phyloP scores from a whole-genome alignment of 1,140 invertebrate species.

The Lordiphosa mommai region DNA sequence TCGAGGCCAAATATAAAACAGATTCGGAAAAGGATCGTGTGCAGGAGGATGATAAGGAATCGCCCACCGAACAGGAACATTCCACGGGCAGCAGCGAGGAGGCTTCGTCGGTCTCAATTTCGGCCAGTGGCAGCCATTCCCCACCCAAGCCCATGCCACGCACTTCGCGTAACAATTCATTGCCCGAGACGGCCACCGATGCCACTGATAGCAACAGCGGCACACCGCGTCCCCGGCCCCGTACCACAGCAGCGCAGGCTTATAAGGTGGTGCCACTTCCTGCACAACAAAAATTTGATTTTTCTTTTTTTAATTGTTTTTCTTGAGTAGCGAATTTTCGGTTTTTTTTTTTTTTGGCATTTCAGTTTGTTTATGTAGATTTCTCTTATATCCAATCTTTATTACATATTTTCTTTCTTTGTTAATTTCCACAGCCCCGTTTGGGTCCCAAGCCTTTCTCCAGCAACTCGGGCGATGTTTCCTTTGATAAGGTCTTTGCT shows the following conservation, averaged over 20 bases:
- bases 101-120: conserved; percentile 46
- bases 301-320: conserved; percentile 3
- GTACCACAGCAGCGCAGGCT: conserved; percentile 83
- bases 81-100: conserved; percentile 73
- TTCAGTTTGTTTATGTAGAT: background rate
- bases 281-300: background rate
- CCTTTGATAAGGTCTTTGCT: conserved; percentile 89
- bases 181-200: conserved; percentile 81
- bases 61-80: conserved; percentile 64
- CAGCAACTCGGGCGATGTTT: conserved; percentile 86
- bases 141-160: conserved; percentile 89
- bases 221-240: conserved; percentile 85
- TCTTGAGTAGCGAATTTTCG: conserved; percentile 6
- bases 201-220: conserved; percentile 40
- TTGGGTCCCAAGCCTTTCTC: conserved; percentile 91
- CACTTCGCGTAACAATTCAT: conserved; percentile 83
- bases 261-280: conserved; percentile 75
- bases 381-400: background rate
- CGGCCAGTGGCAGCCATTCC: conserved; percentile 59
- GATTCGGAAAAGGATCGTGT: conserved; percentile 69
- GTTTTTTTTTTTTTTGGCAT: background rate
- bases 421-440: conserved; percentile 82
- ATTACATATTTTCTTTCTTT: background rate
- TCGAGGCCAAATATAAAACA: conserved; percentile 75
- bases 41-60: conserved; percentile 62